Base-by-base conservation (phyloP, 2,113 vertebrate genomes). In the Takifugu flavidus region DNA sequence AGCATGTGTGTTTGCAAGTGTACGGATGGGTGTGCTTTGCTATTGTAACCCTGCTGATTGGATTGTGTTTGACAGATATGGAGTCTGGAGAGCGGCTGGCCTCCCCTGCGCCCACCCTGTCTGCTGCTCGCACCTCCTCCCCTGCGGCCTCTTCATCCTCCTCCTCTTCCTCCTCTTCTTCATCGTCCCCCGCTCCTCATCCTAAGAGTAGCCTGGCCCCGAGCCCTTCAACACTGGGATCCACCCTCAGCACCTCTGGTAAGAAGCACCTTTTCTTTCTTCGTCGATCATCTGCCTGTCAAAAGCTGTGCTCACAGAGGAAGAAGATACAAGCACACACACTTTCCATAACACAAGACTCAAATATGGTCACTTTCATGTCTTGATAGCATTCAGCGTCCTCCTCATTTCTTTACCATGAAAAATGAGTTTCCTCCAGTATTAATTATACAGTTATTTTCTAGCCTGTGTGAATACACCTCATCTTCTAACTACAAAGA, bases 41-140 rank as follows among this genome's bases (percentile, higher is more conserved):
- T 77, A 83, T 83, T 90, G 83, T 86, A 89, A 82, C 84, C 78
- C 75, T 74, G 58, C 83, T 90, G 83, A 88, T 85, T 87, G 84
- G 84, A 85, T 88, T 87, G 82, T 90, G 79, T 91, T 90, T 91
- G 86, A 42, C 63, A 98, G 96, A 91, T 90, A 99, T 99, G 96
- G 96, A 99, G 93, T 96, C 96, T 91, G 94, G 93, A 89, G 96
- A 99, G 91, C 89, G 93, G 90, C 89, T 98, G 90, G 89, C 92
- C 60, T 90, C 90, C 79, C 85, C 94, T 88, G 91, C 93, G 20
- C 91, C 94, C 57, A 90, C 88, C 87, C 94, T 95, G 75, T 92
- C 94, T 84, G 85, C 91, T 80, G 83, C 92, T 89, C 91, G 92
- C 84, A 85, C 91, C 81, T 91, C 93, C 15, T 92, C 95, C 74